phyloP scores from a whole-genome alignment of 1,140 invertebrate genomes.

The Chionoecetes opilio region DNA sequence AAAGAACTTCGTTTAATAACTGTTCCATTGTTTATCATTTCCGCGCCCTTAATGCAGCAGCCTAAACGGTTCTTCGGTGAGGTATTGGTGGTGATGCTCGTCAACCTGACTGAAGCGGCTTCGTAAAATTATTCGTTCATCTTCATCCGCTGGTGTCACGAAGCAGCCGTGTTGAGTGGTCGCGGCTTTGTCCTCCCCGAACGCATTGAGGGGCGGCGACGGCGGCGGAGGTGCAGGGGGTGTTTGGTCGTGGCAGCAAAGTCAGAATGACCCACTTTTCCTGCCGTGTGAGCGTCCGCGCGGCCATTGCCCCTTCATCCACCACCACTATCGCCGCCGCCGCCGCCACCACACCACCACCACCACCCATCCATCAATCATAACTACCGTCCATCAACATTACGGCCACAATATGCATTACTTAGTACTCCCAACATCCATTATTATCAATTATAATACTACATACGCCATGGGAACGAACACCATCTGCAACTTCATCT shows the following conservation, averaged over 20 bases:
- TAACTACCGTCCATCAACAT: not conserved
- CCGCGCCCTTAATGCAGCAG: not conserved
- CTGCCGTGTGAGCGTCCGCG: constrained; percentile 22
- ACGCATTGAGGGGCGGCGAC: not conserved
- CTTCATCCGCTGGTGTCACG: not conserved
- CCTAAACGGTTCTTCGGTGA: not conserved
- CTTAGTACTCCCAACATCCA: not conserved
- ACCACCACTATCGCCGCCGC: not conserved
- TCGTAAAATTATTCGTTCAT: not conserved
- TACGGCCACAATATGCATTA: not conserved
- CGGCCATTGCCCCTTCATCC: not conserved
- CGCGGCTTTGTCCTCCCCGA: not conserved
- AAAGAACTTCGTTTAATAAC: constrained; percentile 7
- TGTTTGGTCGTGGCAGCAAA: not conserved
- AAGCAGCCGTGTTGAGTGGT: not conserved
- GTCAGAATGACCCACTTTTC: constrained; percentile 24
- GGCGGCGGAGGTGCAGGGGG: not conserved
- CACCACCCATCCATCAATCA: not conserved
- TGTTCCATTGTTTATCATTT: not conserved
- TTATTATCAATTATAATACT: too few species aligned
- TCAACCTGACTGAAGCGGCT: not conserved
- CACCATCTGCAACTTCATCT: too few species aligned
- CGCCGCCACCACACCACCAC: not conserved
- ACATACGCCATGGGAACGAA: too few species aligned
- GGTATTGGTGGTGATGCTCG: not conserved